These are phyloP conservation scores for Verasper variegatus DNA, from an alignment of 2,113 vertebrate genomes.

Conservation along the genomic window DNA sequence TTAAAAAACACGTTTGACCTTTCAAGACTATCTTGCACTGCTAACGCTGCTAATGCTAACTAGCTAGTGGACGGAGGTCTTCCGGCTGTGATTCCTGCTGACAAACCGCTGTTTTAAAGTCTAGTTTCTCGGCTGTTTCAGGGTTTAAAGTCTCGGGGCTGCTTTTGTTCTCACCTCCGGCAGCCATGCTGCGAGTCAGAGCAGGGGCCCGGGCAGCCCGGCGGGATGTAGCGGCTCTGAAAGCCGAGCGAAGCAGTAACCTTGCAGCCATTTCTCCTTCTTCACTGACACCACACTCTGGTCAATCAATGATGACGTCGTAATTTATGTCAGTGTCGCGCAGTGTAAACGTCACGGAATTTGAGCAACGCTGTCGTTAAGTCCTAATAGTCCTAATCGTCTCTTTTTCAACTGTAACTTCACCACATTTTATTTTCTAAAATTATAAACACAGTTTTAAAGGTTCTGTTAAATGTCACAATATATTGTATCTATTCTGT, in stretches of 20 bases:
- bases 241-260: slow-evolving; percentile 76
- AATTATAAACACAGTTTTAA: too few species aligned
- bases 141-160: accelerated
- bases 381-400: too few species aligned
- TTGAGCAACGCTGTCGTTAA: too few species aligned
- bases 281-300: neutral
- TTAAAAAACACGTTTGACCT: slow-evolving; percentile 16
- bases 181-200: slow-evolving; percentile 68
- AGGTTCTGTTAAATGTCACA: too few species aligned
- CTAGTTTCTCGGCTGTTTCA: accelerated
- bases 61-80: neutral
- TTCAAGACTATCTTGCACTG: neutral
- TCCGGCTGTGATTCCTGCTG: neutral
- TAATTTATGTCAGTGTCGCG: neutral
- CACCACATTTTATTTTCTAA: too few species aligned
- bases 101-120: neutral
- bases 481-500: too few species aligned
- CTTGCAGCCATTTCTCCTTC: slow-evolving; percentile 81
- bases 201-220: slow-evolving; percentile 36
- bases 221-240: slow-evolving; percentile 56
- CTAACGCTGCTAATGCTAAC: slow-evolving; percentile 27
- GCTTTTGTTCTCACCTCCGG: slow-evolving; percentile 73
- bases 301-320: slow-evolving; percentile 34
- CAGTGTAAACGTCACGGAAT: too few species aligned
- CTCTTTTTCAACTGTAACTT: too few species aligned